These are phyloP conservation scores for Caenorhabditis sp. DNA, from an alignment of 2,888 invertebrate genomes.

Conservation along the genomic window DNA sequence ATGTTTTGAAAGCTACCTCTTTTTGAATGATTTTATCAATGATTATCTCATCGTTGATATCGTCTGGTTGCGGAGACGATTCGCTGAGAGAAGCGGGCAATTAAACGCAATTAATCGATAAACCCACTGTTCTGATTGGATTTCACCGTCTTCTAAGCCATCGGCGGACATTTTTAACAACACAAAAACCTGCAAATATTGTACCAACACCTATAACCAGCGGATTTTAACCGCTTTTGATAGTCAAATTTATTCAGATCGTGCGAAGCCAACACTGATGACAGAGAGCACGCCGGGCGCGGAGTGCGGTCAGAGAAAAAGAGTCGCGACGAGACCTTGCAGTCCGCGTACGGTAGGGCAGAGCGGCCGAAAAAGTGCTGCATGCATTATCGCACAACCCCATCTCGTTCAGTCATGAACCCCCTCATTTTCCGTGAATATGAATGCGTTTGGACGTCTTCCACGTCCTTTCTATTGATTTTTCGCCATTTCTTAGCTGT, in stretches of 20 bases:
- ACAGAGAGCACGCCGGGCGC: constrained; percentile 15
- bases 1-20: neutral
- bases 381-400: constrained; percentile 33
- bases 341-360: constrained; percentile 21
- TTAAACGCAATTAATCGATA: neutral
- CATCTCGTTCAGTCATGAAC: neutral
- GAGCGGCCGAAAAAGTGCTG: constrained; percentile 7
- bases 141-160: constrained; percentile 51
- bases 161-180: constrained; percentile 8
- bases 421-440: neutral
- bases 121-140: constrained; percentile 41
- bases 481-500: too few species aligned
- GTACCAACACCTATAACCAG: neutral
- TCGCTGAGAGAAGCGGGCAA: neutral
- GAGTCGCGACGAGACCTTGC: constrained; percentile 40
- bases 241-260: neutral
- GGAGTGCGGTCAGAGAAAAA: constrained; percentile 9
- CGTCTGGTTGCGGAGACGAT: neutral
- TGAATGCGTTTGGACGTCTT: neutral
- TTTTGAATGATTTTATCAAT: constrained; percentile 24
- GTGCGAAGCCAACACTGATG: neutral
- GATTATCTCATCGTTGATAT: constrained; percentile 14
- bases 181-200: constrained; percentile 24
- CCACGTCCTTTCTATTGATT: neutral
- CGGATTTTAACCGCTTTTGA: neutral